A percentile compares a stretch with the other conserved stretches of the same genome.
phyloP scores from a whole-genome alignment of 2,888 invertebrate species.

The Plebejus argus region DNA sequence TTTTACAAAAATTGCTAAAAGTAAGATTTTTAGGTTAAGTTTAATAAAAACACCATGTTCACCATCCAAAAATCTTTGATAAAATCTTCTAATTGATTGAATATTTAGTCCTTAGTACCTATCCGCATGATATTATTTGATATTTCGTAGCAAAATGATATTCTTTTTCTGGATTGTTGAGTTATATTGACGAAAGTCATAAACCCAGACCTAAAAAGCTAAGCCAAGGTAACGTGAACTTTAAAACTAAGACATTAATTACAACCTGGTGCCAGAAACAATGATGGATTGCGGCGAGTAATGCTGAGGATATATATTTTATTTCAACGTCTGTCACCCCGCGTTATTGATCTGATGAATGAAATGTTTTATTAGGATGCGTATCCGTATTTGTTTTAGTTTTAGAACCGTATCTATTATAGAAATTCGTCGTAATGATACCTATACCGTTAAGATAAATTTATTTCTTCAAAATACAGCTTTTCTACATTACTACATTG shows the following conservation, averaged over 20 bases:
- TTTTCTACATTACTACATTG: no score
- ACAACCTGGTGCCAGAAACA: constrained; percentile 58
- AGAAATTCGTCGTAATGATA: neutral
- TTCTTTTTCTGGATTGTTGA: neutral
- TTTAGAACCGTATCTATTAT: neutral
- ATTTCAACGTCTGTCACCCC: constrained; percentile 34
- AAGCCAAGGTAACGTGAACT: constrained; percentile 70
- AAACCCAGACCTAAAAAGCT: constrained; percentile 53
- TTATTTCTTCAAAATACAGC: neutral
- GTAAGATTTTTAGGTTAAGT: no score
- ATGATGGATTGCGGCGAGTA: constrained; percentile 53
- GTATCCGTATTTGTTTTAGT: constrained; percentile 8
- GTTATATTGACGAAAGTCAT: constrained; percentile 28
- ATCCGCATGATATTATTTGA: no score
- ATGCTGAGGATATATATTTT: constrained; percentile 34
- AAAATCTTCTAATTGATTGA: no score
- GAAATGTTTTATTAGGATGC: constrained; percentile 33
- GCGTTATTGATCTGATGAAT: constrained; percentile 39
- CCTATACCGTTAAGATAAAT: no score
- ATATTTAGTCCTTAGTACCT: no score
- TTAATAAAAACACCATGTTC: no score
- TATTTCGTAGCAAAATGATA: neutral
- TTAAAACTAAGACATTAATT: constrained; percentile 64
- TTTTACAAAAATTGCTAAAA: neutral
- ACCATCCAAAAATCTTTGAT: no score